Conservation (phyloP, 1,140 invertebrate genomes). For the Sitophilus oryzae region DNA sequence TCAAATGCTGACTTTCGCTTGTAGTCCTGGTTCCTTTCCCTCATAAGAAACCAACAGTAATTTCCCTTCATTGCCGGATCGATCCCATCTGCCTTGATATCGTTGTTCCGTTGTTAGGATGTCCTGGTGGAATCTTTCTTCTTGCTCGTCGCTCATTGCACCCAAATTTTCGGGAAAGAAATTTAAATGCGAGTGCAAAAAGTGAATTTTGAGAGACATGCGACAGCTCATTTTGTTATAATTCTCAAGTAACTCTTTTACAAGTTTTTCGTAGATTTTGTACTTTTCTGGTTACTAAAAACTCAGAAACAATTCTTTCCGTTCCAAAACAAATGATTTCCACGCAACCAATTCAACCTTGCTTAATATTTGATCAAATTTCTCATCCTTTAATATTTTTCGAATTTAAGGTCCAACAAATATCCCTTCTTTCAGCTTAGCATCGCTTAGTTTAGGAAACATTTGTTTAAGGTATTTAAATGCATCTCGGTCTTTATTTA, state of each 20-base stretch:
- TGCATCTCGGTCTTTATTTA: neutral
- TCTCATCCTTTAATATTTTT: neutral
- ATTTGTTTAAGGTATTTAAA: conserved; percentile 4
- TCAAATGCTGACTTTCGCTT: neutral
- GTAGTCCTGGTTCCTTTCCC: neutral
- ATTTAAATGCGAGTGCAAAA: too few species aligned
- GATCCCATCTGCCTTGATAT: too few species aligned
- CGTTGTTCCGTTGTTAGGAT: too few species aligned
- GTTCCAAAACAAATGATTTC: neutral
- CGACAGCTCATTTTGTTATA: neutral
- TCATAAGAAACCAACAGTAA: too few species aligned
- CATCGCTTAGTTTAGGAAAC: conserved; percentile 3
- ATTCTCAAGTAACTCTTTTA: neutral
- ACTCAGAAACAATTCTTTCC: too few species aligned
- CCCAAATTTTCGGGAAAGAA: too few species aligned
- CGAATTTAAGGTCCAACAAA: too few species aligned
- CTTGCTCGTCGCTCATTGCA: too few species aligned
- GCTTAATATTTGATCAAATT: neutral
- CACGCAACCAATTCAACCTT: neutral
- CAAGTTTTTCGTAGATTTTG: neutral
- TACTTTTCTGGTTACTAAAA: conserved; percentile 1
- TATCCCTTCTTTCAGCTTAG: conserved; percentile 1
- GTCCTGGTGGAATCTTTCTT: too few species aligned
- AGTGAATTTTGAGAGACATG: too few species aligned
- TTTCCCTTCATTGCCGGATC: neutral